Base-by-base conservation (phyloP, 1,140 invertebrate species). In the Pachypeltis micranthus region DNA sequence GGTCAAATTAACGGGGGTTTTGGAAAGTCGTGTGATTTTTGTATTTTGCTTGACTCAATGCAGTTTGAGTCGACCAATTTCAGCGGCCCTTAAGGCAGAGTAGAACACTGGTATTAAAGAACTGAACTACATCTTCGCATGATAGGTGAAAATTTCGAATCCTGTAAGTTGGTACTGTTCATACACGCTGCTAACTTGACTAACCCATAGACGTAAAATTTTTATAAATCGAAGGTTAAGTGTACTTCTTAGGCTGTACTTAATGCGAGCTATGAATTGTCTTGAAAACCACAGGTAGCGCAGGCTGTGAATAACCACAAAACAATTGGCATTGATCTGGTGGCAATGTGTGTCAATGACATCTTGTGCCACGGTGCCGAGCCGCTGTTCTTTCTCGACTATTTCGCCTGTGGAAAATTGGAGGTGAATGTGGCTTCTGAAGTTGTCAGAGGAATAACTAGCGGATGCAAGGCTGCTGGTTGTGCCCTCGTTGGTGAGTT, bases 311-410 rank as follows among this genome's bases (percentile, higher is more conserved):
- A 84, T 23, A 83, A 86, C 55, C 93, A 93, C 72, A 79, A 87
- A 66, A 88, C 87, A 0, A 83, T 98, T 62, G 96, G 96, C 1
- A 88, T 94, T 69, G 96, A 98, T 78, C 79, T 98, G 29, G 95
- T 99, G 10, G 96, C 95, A 10, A 96, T 97, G 91, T 96, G 93
- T 72, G 94, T 95, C 1, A 99, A 99, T 78, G 95, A 98, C 75
- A 84, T 98, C 55, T 76, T 98, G 23, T 92, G 91, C 44, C 87
- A 95, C 67, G 94, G 93, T 23, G 96, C 95, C 0, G 91, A 94
- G 71, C 94, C 95, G 0, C 77, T 98, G 51, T 96, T 93, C 62
- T 98, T 98, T 72, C 76, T 98, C 0, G 95, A 98, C 78, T 98
- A 98, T 74, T 96, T 94, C 76, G 92, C 95, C 12, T 93, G 90